Evolutionary conservation across 2,888 invertebrate species (phyloP), one percentile per base, ranked within the genome.

Genomic region (Cryptosula pallasiana): DNA sequence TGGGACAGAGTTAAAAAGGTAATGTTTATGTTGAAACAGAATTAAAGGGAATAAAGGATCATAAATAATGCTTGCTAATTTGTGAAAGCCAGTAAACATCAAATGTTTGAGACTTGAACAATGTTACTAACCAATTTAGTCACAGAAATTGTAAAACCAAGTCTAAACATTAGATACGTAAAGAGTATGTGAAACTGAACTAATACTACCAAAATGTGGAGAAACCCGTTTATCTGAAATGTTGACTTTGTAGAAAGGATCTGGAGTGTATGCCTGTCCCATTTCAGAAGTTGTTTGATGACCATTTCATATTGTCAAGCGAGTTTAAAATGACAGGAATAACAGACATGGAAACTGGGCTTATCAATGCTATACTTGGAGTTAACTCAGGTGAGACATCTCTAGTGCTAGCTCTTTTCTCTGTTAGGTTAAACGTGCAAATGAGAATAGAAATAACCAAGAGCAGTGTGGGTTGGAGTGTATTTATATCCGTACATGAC

Each of bases 331-430:
- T 78, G 1, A 74, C 83, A n/a, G 73, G 77, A 27, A 72, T 84
- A 69, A 79, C 78, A 1, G 83, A 83, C 74, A 75, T 76, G 23
- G 84, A 85, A 75, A 77, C 80, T 32, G 84, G 82, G 1, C 74
- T 85, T 20, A 81, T 82, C 73, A 80, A 81, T 20, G 81, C 83
- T 34, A 73, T 79, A 20, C 78, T 84, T 35, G 79, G 84, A 27
- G 79, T 85, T 69, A 80, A 81, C 75, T 82, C 84, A 76, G 81
- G 84, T 83, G 75, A 75, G 76, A 63, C 36, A 45, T n/a, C n/a
- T n/a, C n/a, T n/a, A n/a, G n/a, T n/a, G n/a, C n/a, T n/a, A n/a
- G n/a, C n/a, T n/a, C n/a, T n/a, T n/a, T n/a, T n/a, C n/a, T n/a
- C n/a, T n/a, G n/a, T n/a, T n/a, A n/a, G n/a, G n/a, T n/a, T n/a